Conservation (phyloP, 1,140 invertebrate species). For the Centruroides sculpturatus region DNA sequence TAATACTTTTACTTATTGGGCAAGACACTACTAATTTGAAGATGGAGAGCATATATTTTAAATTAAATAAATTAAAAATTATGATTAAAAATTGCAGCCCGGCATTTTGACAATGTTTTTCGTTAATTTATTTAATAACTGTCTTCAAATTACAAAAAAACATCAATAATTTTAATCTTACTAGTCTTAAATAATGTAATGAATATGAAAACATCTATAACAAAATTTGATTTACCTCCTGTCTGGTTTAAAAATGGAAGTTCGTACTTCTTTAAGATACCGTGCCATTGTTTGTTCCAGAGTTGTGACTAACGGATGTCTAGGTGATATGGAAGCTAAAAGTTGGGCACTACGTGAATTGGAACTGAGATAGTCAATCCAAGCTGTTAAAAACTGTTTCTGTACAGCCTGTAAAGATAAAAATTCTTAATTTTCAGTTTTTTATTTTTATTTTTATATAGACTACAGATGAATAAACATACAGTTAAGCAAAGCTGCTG, state of each 20-base stretch:
- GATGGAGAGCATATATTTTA: too few species aligned
- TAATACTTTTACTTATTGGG: neutral
- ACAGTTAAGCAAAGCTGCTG: too few species aligned
- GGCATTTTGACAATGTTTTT: too few species aligned
- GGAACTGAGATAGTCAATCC: constrained; percentile 53
- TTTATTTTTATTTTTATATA: too few species aligned
- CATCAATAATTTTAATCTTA: neutral
- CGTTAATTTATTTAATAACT: too few species aligned
- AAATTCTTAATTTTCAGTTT: neutral
- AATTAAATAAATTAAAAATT: too few species aligned
- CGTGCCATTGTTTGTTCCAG: constrained; percentile 51
- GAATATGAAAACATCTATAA: neutral
- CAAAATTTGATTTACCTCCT: constrained; percentile 24
- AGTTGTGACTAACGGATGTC: constrained; percentile 41
- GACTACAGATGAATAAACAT: too few species aligned
- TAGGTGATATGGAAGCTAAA: constrained; percentile 45
- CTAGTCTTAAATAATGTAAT: neutral
- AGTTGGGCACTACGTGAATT: constrained; percentile 54
- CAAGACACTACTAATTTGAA: neutral
- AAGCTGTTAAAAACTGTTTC: constrained; percentile 49
- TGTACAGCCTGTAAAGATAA: constrained; percentile 46
- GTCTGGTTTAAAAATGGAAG: constrained; percentile 27
- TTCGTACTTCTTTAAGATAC: constrained; percentile 28
- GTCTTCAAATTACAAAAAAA: neutral
- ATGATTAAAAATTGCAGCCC: too few species aligned